Evolutionary conservation across 2,888 invertebrate genomes (phyloP), one percentile per base, ranked within the genome.

Genomic region (Villa cingulata): DNA sequence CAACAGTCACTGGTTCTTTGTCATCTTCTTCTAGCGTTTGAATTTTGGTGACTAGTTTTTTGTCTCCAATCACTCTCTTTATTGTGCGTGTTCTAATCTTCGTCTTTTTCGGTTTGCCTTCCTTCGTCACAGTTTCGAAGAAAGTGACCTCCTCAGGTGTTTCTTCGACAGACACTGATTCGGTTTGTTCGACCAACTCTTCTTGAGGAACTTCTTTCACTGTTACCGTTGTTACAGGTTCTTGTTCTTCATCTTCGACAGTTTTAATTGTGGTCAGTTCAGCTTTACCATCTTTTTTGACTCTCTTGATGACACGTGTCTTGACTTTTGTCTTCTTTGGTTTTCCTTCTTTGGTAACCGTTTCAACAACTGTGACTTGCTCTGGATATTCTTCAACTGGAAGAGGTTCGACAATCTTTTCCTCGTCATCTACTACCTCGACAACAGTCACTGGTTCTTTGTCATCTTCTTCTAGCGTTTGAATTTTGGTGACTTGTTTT

Each of bases 31-130:
- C 46, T 10, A 46, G 36, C 4, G 52, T 55, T 65, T 64, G 56
- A 43, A 68, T 65, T 57, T 66, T 62, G 1, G 66, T 69, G n/a
- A 64, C 57, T 54, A 70, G 64, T 34, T 64, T 56, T 57, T 63
- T 64, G 37, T 55, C 51, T 43, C 63, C 70, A 54, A 55, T 64
- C 4, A 56, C 44, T 44, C 49, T 54, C 41, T 54, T 54, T 37
- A 53, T 48, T 4, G 44, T 19, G 12, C 51, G 41, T 15, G 51
- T 53, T n/a, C 51, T 48, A 5, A 50, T 44, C 18, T 41, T 44
- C 29, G 46, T 51, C 17, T 50, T 54, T 5, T 32, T 54, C 9
- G 51, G 51, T 6, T 49, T 51, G 1, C 52, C 62, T 49, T 66
- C 62, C 15, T 63, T 54, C 1, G 67, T 65, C 1, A 63, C 61